Base-by-base conservation (phyloP, 2,797 vertebrate species). In the Perodicticus potto region DNA sequence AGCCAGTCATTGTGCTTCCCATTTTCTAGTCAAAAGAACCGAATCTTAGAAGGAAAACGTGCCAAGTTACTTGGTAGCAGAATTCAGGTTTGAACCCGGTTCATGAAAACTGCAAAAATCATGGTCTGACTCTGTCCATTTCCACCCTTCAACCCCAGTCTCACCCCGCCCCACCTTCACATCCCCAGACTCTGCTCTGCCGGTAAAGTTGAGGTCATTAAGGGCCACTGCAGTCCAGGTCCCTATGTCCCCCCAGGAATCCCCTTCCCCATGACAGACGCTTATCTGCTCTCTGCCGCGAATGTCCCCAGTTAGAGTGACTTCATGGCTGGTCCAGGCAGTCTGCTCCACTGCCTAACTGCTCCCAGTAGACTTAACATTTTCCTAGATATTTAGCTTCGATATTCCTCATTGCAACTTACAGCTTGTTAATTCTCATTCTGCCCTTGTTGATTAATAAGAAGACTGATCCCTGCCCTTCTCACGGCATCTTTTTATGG, bases 401-500 rank as follows among this genome's bases (percentile, higher is more conserved):
- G 13, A 16, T 92, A 90, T 80, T 95, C 43, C 61, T 86, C 88
- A 94, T 59, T 77, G 88, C 78, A 97, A 76, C 90, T 86, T 86
- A 74, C 84, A 85, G 69, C 92, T 96, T 96, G 85, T 92, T 96
- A 91, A 93, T 95, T 86, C 78, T 93, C 82, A 72, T 93, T 95
- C 83, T 96, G 90, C 82, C 87, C 92, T 96, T 96, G 74, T 72
- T 87, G 85, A 82, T 63, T 86, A 91, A 86, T 84, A 86, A 32
- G 80, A 85, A 89, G 85, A 92, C 65, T 78, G 85, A 91, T 85
- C 73, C 55, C 34, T 70, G 27, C 91, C 92, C 86, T 93, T 91
- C 90, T 78, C 77, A 80, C 69, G 70, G 34, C 89, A 74, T 84
- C 69, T 59, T 94, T 96, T 96, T 92, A 92, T 92, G 94, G 77